Evolutionary conservation across 2,797 vertebrate genomes (phyloP).

Genomic region (Thalassophryne amazonica): DNA sequence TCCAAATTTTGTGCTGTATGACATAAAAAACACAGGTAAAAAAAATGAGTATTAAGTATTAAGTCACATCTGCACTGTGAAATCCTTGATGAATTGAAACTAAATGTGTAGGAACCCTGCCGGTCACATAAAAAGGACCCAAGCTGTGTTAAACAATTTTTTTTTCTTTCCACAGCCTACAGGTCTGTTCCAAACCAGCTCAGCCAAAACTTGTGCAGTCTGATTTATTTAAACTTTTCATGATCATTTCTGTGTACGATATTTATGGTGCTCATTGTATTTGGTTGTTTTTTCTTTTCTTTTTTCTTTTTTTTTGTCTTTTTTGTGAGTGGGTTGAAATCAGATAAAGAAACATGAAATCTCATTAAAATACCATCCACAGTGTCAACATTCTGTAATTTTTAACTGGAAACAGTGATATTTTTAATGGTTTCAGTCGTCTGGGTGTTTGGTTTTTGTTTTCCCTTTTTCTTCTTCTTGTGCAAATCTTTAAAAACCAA

Average conservation of each 20-base stretch:
- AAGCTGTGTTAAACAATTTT: slow-evolving; percentile 15
- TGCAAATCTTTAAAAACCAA: slow-evolving; percentile 1
- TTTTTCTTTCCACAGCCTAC: slow-evolving; percentile 32
- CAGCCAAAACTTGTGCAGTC: slow-evolving; percentile 53
- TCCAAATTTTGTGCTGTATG: too few species aligned
- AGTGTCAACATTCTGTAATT: not conserved
- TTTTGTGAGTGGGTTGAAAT: too few species aligned
- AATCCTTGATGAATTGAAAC: not conserved
- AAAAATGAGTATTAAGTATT: too few species aligned
- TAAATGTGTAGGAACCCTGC: slow-evolving; percentile 28
- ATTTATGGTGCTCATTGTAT: slow-evolving; percentile 18
- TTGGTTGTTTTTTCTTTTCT: slow-evolving; percentile 6
- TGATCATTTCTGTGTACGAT: not conserved
- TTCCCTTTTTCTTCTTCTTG: not conserved
- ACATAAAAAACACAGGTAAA: too few species aligned
- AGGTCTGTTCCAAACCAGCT: slow-evolving; percentile 62
- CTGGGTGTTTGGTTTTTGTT: not conserved
- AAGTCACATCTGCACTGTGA: too few species aligned
- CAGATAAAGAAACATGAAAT: too few species aligned
- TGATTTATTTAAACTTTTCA: not conserved
- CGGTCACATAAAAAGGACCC: slow-evolving; percentile 34
- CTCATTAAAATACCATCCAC: not conserved
- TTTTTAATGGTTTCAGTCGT: too few species aligned
- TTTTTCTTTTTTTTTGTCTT: not conserved
- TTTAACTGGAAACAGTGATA: too few species aligned